Base-by-base conservation (phyloP, 2,888 invertebrate genomes). In the Lasius platythorax region DNA sequence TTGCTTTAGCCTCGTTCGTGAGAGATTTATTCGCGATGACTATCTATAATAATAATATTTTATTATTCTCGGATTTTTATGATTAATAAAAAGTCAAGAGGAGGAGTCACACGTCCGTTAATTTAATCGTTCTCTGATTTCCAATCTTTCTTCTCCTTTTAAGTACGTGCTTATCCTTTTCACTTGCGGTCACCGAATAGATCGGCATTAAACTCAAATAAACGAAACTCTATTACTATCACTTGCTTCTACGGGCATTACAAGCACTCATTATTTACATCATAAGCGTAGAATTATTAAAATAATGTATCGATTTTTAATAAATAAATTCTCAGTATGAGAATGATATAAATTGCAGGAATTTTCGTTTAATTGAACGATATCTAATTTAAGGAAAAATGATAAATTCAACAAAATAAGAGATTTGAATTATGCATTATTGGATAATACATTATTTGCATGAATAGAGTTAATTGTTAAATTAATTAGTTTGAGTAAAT, bases 51-150 rank as follows among this genome's bases (percentile, higher is more conserved):
- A 58, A 33, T 67, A 64, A 79, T 83, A 73, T 82, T 89, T 91
- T 84, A 88, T 85, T 84, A 68, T 70, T 58, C 66, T 40, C n/a
- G 33, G 72, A 61, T 58, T 86, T 72, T 90, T 87, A 91, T 50
- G 83, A 75, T 50, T 86, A 84, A 90, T 91, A 91, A 90, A 90
- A 85, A 68, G 58, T 46, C 37, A 9, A n/a, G 43, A 46, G 11
- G 53, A 75, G 82, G 76, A 64, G 86, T 85, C 78, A 15, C 63
- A 50, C 18, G 53, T 85, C 76, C 76, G 68, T 84, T 86, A 86
- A 88, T 89, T 87, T 83, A 64, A 50, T 79, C 83, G 82, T 86
- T 88, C 83, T 64, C 73, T 81, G 73, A 87, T 79, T 85, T 73
- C 61, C 86, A 63, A 82, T 23, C 64, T 37, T 53, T 33, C 23